Conservation (phyloP, 2,888 invertebrate genomes). For the Microctonus aethiopoides region DNA sequence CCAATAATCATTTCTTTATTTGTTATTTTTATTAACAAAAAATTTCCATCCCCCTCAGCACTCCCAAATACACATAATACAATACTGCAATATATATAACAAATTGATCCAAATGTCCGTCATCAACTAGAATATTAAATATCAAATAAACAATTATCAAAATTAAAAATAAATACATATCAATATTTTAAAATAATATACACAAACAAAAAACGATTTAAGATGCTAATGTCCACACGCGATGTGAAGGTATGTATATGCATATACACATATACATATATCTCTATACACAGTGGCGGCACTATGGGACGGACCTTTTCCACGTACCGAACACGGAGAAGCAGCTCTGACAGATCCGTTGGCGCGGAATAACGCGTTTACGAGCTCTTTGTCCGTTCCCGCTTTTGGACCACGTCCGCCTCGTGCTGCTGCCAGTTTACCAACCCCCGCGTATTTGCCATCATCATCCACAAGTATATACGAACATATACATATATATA, state of each 20-base stretch:
- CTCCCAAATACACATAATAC: too few relatives aligned
- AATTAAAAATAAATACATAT: too few relatives aligned
- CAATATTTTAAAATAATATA: constrained; percentile 1
- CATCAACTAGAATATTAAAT: too few relatives aligned
- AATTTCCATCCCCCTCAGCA: too few relatives aligned
- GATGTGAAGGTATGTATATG: constrained; percentile 28
- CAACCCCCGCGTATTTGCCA: constrained; percentile 14
- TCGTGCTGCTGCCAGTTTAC: constrained; percentile 46
- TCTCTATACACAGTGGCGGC: not conserved
- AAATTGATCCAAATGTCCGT: too few relatives aligned
- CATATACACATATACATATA: constrained; percentile 26
- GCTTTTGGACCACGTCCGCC: constrained; percentile 58
- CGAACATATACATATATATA: not conserved
- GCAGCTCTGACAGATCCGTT: constrained; percentile 66
- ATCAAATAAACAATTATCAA: too few relatives aligned
- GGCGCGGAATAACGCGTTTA: constrained; percentile 68
- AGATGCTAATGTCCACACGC: constrained; percentile 40
- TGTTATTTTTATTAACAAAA: too few relatives aligned
- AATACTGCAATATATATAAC: too few relatives aligned
- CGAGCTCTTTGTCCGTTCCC: constrained; percentile 62
- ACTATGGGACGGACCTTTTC: constrained; percentile 45
- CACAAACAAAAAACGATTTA: constrained; percentile 7
- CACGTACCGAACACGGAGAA: constrained; percentile 54
- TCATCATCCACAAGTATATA: too few relatives aligned
- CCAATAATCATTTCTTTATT: constrained; percentile 1